Base-by-base conservation (phyloP, 2,888 invertebrate genomes). In the Torymus texanus region DNA sequence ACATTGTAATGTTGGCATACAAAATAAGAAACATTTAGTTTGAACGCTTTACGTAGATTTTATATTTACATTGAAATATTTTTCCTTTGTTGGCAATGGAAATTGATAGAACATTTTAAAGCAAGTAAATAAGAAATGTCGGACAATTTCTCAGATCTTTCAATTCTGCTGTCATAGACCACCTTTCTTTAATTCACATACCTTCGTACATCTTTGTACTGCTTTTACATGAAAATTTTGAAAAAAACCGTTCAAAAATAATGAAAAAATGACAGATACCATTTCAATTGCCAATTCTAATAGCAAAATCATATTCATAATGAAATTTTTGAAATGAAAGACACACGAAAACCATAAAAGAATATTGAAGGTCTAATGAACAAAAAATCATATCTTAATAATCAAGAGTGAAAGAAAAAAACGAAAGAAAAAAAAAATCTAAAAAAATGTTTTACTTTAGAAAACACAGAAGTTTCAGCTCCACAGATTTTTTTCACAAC, bases 401-500 rank as follows among this genome's bases (percentile, higher is more conserved):
- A 68, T 62, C 56, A 29, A 65, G 62, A 68, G 16, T 41, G 59
- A 56, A 70, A n/a, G 29, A 13, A 58, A 67, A 11, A 18, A n/a
- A 41, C 24, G 29, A 66, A 41, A 61, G 41, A 79, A 61, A 74
- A 75, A 71, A 65, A 11, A 41, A 29, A 41, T 16, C 50, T 11
- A 58, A 75, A 72, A 66, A 70, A 72, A 55, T 16, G 29, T 70
- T 77, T 50, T 53, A 67, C 66, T 76, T 29, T 63, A 63, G 72
- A 73, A 59, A 80, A 80, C 80, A 80, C 70, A 76, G 68, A 80
- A 75, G 71, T 81, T 72, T 79, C 79, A 81, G 81, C 81, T 81
- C 72, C 81, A 81, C 59, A 79, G 74, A 79, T 66, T 78, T 76
- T 76, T 41, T 72, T 81, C 78, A 78, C 68, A 81, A 79, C 79